Conservation (phyloP, 2,113 vertebrate species). For the Morone chrysops region DNA sequence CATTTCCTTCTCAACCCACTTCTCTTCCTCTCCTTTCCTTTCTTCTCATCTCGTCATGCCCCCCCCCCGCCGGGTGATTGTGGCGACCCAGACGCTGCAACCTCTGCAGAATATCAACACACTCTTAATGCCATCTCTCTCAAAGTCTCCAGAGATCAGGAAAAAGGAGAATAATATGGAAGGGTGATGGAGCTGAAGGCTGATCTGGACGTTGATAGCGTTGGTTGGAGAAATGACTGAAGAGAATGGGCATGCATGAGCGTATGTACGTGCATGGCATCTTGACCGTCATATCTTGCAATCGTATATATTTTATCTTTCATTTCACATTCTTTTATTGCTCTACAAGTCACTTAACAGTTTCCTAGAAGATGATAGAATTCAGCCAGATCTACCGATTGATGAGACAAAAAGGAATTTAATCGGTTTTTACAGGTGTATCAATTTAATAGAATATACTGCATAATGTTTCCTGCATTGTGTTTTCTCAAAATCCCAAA, state of each 20-base stretch:
- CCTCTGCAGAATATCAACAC: slow-evolving; percentile 66
- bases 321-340: background rate
- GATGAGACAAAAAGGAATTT: background rate
- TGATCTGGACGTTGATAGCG: slow-evolving; percentile 56
- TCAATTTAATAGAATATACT: background rate
- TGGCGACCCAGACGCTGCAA: slow-evolving; percentile 46
- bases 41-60: slow-evolving; percentile 17
- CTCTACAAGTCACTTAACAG: background rate
- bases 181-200: slow-evolving; percentile 34
- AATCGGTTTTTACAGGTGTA: background rate
- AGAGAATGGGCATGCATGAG: background rate
- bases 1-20: background rate
- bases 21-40: slow-evolving; percentile 3
- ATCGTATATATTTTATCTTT: background rate
- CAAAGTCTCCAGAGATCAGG: slow-evolving; percentile 43
- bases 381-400: background rate
- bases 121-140: slow-evolving; percentile 41
- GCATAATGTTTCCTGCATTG: background rate
- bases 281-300: background rate
- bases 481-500: background rate
- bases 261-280: background rate
- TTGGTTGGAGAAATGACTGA: slow-evolving; percentile 14
- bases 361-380: background rate
- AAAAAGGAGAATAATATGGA: slow-evolving; percentile 21
- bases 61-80: slow-evolving; percentile 34